phyloP scores from a whole-genome alignment of 2,113 vertebrate species.

The Oreochromis aureus region DNA sequence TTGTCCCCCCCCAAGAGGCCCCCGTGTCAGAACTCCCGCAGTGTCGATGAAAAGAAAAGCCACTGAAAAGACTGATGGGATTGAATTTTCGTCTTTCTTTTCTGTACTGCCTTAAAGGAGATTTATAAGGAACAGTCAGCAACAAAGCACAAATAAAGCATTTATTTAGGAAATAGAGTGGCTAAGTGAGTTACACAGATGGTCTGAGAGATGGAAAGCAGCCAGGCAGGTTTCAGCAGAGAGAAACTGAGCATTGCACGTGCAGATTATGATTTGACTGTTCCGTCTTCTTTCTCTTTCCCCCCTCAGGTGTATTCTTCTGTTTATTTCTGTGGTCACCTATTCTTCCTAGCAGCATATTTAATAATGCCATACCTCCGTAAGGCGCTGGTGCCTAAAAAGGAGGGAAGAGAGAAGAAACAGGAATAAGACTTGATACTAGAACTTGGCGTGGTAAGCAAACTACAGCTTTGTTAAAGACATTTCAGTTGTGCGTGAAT shows the following conservation, averaged over 20 bases:
- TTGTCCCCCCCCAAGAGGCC: neutral
- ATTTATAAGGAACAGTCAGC: neutral
- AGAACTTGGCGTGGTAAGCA: constrained; percentile 32
- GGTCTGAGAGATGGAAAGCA: neutral
- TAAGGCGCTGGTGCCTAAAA: constrained; percentile 83
- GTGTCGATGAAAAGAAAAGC: neutral
- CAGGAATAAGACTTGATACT: constrained; percentile 55
- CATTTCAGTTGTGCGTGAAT: neutral
- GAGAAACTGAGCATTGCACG: neutral
- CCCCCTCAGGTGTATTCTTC: constrained; percentile 86
- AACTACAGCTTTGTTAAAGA: neutral
- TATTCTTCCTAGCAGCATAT: constrained; percentile 79
- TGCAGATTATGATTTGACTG: neutral
- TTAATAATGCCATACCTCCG: constrained; percentile 81
- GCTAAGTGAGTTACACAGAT: neutral
- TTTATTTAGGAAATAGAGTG: neutral
- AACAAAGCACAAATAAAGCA: neutral
- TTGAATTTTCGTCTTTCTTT: neutral
- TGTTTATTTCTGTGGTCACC: constrained; percentile 87
- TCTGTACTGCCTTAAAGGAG: neutral
- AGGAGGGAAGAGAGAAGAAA: constrained; percentile 55
- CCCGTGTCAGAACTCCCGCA: neutral
- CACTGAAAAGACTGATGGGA: neutral
- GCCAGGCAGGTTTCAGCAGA: neutral
- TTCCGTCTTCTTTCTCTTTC: neutral